These are phyloP conservation scores for Cotesia congregata DNA, from an alignment of 2,888 invertebrate genomes.

Conservation along the genomic window DNA sequence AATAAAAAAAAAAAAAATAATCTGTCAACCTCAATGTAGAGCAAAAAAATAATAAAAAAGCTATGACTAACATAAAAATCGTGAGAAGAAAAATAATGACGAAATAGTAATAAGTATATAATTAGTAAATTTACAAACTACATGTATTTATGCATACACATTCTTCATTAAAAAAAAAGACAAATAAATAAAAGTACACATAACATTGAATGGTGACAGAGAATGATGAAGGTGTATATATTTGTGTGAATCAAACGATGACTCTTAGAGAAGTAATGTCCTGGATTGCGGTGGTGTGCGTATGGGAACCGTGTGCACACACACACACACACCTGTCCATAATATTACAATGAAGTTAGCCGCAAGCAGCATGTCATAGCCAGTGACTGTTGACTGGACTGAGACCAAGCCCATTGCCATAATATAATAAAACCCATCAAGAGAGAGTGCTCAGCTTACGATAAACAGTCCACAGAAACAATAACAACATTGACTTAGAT, in stretches of 20 bases:
- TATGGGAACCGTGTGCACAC: neutral
- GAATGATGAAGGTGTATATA: neutral
- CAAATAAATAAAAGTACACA: neutral
- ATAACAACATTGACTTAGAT: constrained; percentile 29
- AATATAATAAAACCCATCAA: neutral
- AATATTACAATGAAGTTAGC: neutral
- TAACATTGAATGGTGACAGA: constrained; percentile 1
- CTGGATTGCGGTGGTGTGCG: neutral
- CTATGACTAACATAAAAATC: neutral
- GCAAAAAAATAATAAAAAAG: neutral
- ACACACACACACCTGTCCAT: neutral
- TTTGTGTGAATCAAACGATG: neutral
- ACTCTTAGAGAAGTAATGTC: neutral
- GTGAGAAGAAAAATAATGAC: neutral
- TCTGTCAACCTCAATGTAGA: neutral
- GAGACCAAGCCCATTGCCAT: constrained; percentile 7
- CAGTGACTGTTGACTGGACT: neutral
- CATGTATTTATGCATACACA: neutral
- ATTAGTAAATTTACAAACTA: neutral
- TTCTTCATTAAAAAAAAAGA: neutral
- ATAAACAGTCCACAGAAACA: constrained; percentile 3
- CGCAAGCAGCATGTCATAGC: neutral
- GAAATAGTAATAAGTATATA: neutral
- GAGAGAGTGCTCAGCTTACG: constrained; percentile 3
- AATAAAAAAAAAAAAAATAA: neutral